Conservation (phyloP, 2,888 invertebrate species). For the Eupithecia pulchellata region DNA sequence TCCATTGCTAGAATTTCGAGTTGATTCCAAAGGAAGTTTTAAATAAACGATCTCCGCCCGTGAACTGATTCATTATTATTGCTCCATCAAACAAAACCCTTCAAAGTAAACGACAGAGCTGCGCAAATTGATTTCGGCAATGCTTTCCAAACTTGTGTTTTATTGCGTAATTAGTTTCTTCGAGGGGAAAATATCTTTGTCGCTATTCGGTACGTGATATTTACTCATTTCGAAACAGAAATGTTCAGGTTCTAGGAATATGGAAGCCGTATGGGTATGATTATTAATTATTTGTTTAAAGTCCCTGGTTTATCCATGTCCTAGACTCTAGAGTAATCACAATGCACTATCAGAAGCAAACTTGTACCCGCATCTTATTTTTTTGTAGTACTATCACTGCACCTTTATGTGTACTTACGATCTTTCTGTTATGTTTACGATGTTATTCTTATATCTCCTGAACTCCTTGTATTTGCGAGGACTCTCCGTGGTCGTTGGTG, state of each 20-base stretch:
- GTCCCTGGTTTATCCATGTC: not conserved
- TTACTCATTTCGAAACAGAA: not conserved
- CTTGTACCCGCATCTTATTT: not conserved
- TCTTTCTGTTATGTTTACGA: not conserved
- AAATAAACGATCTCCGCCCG: constrained; percentile 59
- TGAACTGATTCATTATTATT: constrained; percentile 71
- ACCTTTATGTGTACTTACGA: not conserved
- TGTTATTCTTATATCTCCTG: not conserved
- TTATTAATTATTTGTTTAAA: not conserved
- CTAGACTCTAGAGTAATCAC: not conserved
- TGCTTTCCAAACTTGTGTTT: constrained; percentile 34
- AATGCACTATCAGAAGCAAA: not conserved
- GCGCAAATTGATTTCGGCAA: constrained; percentile 52
- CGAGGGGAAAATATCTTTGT: not conserved
- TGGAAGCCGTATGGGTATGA: not conserved
- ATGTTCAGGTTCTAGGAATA: not conserved
- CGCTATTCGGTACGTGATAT: not conserved
- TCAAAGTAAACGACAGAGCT: constrained; percentile 62
- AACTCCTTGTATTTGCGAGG: not conserved
- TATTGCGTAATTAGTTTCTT: constrained; percentile 19
- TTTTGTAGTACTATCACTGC: not conserved
- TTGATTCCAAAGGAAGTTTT: constrained; percentile 65
- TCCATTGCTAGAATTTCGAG: constrained; percentile 46
- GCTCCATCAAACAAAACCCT: constrained; percentile 66
- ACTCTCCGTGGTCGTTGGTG: not conserved